These are phyloP conservation scores for Delichon dasypus DNA, from an alignment of 2,797 vertebrate genomes.

Conservation along the genomic window DNA sequence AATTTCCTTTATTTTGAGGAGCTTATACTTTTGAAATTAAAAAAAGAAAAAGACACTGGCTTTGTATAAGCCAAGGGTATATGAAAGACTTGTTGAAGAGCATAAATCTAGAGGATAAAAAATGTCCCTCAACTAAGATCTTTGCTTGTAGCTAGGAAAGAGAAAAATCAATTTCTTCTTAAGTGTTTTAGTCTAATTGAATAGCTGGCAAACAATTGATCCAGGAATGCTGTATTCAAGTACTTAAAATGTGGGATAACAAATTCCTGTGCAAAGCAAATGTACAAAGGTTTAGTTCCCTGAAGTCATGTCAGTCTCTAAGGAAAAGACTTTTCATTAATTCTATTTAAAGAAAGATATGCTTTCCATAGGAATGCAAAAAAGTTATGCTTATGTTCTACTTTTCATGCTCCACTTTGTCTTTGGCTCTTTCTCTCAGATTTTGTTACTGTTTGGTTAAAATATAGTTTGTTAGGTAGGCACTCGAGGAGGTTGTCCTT, in stretches of 20 bases:
- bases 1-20: neutral
- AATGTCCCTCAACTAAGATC: neutral
- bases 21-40: neutral
- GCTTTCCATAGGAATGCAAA: neutral
- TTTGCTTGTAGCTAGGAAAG: neutral
- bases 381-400: neutral
- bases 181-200: conserved; percentile 15
- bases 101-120: conserved; percentile 3
- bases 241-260: neutral
- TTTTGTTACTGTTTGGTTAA: neutral
- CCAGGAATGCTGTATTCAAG: neutral
- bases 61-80: neutral
- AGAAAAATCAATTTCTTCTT: conserved; percentile 15
- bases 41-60: neutral
- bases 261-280: neutral
- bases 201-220: conserved; percentile 34
- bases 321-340: neutral
- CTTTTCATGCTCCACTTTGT: neutral
- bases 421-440: neutral
- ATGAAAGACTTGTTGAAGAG: neutral
- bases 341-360: neutral
- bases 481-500: neutral
- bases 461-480: neutral
- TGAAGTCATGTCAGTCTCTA: neutral
- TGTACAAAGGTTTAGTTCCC: neutral